These are phyloP conservation scores for Thermophis baileyi DNA, from an alignment of 2,113 vertebrate species.

Conservation along the genomic window DNA sequence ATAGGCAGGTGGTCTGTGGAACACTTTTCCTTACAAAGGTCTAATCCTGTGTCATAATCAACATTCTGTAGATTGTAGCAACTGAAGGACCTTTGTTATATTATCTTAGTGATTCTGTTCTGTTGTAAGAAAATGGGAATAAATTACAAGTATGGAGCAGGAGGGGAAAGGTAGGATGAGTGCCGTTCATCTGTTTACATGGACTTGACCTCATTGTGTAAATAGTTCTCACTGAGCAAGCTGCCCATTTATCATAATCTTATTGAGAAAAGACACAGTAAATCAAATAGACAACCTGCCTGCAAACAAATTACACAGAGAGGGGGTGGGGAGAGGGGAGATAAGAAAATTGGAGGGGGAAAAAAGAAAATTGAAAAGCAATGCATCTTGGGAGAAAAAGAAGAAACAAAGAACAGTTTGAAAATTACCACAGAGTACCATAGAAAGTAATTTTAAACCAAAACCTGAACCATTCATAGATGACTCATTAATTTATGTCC, in stretches of 20 bases:
- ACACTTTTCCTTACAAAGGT: not conserved
- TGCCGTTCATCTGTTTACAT: slow-evolving; percentile 32
- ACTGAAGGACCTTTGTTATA: not conserved
- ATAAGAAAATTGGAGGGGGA: not conserved
- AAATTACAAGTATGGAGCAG: not conserved
- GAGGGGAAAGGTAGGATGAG: not conserved
- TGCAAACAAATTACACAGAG: slow-evolving; percentile 70
- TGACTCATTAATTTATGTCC: not conserved
- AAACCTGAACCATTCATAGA: not conserved
- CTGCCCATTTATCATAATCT: slow-evolving; percentile 79
- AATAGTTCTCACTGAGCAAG: slow-evolving; percentile 49
- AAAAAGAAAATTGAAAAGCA: slow-evolving; percentile 51
- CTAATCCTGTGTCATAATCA: not conserved
- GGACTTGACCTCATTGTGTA: slow-evolving; percentile 60
- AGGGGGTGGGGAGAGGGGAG: slow-evolving; percentile 30
- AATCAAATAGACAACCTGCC: slow-evolving; percentile 75
- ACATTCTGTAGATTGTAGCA: not conserved
- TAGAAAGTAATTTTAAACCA: not conserved
- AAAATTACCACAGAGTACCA: slow-evolving; percentile 22
- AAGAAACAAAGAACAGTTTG: slow-evolving; percentile 30
- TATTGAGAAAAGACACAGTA: slow-evolving; percentile 67
- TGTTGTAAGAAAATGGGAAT: not conserved
- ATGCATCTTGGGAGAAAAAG: not conserved
- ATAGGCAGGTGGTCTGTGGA: not conserved
- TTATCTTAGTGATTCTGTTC: not conserved